Evolutionary conservation across 2,888 invertebrate genomes (phyloP).

Genomic region (Dexiosoma caninum): DNA sequence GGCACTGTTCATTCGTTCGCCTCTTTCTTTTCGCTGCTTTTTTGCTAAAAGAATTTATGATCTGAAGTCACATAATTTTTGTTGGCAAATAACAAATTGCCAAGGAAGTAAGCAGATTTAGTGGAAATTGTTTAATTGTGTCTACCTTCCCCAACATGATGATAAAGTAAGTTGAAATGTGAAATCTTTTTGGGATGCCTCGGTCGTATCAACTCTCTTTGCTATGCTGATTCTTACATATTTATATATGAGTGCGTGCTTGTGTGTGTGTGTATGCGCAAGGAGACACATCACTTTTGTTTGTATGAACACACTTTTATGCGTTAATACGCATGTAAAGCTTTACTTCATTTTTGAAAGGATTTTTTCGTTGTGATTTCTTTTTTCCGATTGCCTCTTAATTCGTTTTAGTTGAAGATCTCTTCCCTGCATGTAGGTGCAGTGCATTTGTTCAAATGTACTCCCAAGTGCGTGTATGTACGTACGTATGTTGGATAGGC

Average conservation of each 20-base stretch:
- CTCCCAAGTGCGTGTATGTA: conserved; percentile 3
- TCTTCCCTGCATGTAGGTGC: conserved; percentile 52
- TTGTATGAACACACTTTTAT: conserved; percentile 54
- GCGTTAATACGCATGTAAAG: conserved; percentile 64
- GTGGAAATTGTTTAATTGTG: conserved; percentile 77
- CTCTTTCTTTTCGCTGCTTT: conserved; percentile 64
- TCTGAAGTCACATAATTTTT: conserved; percentile 76
- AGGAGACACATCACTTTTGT: conserved; percentile 46
- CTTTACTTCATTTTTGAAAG: conserved; percentile 57
- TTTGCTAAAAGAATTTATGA: conserved; percentile 72
- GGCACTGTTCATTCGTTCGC: not conserved
- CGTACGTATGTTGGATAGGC: not conserved
- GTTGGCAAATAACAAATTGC: conserved; percentile 76
- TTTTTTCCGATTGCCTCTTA: conserved; percentile 38
- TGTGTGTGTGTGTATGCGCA: conserved; percentile 26
- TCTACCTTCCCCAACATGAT: conserved; percentile 65
- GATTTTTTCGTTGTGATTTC: conserved; percentile 34
- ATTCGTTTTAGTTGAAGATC: conserved; percentile 54
- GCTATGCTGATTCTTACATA: not conserved
- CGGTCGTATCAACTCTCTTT: not conserved
- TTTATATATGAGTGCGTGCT: not conserved
- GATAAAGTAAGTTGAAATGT: conserved; percentile 60
- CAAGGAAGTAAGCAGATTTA: conserved; percentile 76
- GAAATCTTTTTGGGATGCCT: conserved; percentile 40
- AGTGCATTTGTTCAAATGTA: conserved; percentile 37